Evolutionary conservation across 2,113 vertebrate genomes (phyloP).

Genomic region (Pardalotus punctatus): DNA sequence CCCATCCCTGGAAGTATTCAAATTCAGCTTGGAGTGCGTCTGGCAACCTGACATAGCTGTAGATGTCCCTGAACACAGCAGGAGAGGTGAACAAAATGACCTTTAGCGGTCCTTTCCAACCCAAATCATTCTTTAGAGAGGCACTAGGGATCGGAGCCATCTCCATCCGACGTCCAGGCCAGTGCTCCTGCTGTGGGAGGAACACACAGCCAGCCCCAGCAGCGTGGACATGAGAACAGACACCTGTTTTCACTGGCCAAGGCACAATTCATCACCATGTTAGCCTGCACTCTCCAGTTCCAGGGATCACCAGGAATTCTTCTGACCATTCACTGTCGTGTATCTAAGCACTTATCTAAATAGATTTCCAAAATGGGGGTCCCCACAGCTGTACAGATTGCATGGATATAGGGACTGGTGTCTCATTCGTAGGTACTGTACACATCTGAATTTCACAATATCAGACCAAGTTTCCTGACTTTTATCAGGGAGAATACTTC

Average conservation of each 20-base stretch:
- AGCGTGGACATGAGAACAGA: accelerated
- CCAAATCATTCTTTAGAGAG: not conserved
- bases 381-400: not conserved
- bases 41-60: not conserved
- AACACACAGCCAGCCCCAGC: not conserved
- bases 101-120: not conserved
- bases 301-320: not conserved
- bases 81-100: not conserved
- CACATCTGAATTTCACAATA: not conserved
- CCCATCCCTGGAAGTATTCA: not conserved
- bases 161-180: too few relatives aligned
- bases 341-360: not conserved
- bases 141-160: not conserved
- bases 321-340: not conserved
- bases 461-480: not conserved
- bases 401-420: not conserved
- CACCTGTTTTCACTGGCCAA: not conserved
- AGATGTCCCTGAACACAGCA: not conserved
- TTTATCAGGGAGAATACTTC: not conserved
- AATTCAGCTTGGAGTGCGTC: not conserved
- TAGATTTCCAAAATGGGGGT: not conserved
- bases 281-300: accelerated
- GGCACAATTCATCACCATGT: not conserved
- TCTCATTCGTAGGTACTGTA: accelerated
- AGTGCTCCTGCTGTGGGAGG: not conserved